Conservation (phyloP, 2,797 vertebrate genomes). For the Xenops minutus region DNA sequence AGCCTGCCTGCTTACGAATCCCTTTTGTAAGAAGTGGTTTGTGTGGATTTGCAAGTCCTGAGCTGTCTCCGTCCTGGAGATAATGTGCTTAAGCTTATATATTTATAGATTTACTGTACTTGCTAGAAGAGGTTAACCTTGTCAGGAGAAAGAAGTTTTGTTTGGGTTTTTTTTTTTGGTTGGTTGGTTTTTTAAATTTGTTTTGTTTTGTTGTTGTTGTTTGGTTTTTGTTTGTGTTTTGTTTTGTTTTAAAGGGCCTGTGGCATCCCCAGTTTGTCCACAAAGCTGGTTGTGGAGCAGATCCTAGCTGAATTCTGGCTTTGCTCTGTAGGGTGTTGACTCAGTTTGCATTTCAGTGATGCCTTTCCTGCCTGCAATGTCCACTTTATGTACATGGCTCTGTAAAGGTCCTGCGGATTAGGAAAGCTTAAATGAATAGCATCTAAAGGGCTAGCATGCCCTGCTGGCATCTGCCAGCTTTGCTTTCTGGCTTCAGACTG, state of each 20-base stretch:
- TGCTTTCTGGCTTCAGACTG: background rate
- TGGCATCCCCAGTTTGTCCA: background rate
- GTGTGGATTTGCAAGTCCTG: constrained; percentile 28
- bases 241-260: background rate
- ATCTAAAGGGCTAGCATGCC: background rate
- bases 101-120: constrained; percentile 30
- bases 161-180: background rate
- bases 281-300: background rate
- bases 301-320: background rate
- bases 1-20: background rate
- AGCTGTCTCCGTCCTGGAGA: background rate
- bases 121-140: background rate
- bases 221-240: no score
- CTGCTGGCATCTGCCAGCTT: background rate
- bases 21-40: background rate
- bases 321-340: background rate
- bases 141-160: background rate
- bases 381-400: background rate
- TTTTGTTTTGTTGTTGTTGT: background rate
- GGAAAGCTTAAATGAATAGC: background rate
- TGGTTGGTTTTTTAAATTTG: background rate
- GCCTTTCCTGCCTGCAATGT: background rate
- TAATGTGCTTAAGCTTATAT: constrained; percentile 2
- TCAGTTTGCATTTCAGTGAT: constrained; percentile 27
- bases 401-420: constrained; percentile 17